Conservation (phyloP, 2,888 invertebrate genomes). For the Troides helena region DNA sequence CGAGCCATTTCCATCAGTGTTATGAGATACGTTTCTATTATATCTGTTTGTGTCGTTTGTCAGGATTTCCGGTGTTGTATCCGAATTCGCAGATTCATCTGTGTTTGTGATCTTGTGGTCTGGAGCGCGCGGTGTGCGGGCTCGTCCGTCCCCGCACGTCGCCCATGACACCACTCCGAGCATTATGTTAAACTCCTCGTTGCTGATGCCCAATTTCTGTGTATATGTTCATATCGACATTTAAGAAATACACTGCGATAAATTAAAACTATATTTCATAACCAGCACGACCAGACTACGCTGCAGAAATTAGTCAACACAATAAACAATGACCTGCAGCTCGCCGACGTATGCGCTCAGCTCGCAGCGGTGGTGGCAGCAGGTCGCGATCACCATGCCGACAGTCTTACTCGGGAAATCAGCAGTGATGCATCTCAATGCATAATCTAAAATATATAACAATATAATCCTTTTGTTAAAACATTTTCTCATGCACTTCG, state of each 20-base stretch:
- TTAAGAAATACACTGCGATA: too few species aligned
- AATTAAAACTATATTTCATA: too few species aligned
- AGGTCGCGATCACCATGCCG: conserved; percentile 89
- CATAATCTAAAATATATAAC: conserved; percentile 78
- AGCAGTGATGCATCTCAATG: conserved; percentile 83
- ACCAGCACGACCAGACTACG: too few species aligned
- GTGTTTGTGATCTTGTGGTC: background rate
- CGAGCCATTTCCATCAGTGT: background rate
- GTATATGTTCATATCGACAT: background rate
- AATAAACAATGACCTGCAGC: conserved; percentile 44
- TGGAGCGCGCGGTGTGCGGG: background rate
- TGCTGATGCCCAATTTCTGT: conserved; percentile 78
- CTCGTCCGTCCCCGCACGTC: conserved; percentile 86
- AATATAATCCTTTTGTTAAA: too few species aligned
- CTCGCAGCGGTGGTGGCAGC: conserved; percentile 94
- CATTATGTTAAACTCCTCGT: conserved; percentile 86
- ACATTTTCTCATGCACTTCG: too few species aligned
- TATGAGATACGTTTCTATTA: background rate
- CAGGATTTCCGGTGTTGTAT: too few species aligned
- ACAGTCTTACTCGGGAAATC: conserved; percentile 55
- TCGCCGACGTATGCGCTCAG: conserved; percentile 82
- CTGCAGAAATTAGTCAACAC: too few species aligned
- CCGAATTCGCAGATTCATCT: background rate
- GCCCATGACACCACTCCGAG: conserved; percentile 94
- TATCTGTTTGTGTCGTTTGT: too few species aligned